Conservation (phyloP, 2,888 invertebrate genomes). For the Mycalesis mineus region DNA sequence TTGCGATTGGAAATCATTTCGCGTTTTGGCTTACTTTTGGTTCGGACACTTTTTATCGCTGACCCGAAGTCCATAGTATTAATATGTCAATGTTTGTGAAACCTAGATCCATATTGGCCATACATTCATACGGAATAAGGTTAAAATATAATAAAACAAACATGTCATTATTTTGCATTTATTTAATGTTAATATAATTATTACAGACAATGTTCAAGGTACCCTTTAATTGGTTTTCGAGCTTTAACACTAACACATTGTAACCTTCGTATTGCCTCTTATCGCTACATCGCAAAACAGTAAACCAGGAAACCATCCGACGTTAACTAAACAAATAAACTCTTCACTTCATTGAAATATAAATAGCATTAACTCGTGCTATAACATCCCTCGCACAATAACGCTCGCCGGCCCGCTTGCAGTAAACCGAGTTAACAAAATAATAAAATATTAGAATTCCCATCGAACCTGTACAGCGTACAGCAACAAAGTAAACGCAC, state of each 20-base stretch:
- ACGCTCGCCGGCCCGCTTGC: slow-evolving; percentile 72
- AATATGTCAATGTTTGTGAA: too few species aligned
- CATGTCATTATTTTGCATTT: slow-evolving; percentile 60
- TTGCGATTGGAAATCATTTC: too few species aligned
- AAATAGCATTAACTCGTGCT: slow-evolving; percentile 61
- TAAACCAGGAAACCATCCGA: slow-evolving; percentile 65
- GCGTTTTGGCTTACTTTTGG: too few species aligned
- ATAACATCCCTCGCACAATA: slow-evolving; percentile 60
- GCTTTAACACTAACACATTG: slow-evolving; percentile 74
- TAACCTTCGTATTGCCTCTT: slow-evolving; percentile 67
- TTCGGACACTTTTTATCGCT: too few species aligned
- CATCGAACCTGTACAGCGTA: slow-evolving; percentile 57
- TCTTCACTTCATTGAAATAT: slow-evolving; percentile 69
- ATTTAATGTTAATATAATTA: slow-evolving; percentile 78
- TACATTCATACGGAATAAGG: neutral
- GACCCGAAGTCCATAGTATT: too few species aligned
- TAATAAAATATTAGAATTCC: slow-evolving; percentile 67
- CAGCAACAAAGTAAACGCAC: too few species aligned
- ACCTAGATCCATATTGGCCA: too few species aligned
- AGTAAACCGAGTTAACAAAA: slow-evolving; percentile 73
- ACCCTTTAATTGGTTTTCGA: slow-evolving; percentile 77
- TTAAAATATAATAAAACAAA: slow-evolving; percentile 31
- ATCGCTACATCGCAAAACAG: slow-evolving; percentile 71
- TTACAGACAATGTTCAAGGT: slow-evolving; percentile 78
- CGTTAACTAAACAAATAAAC: slow-evolving; percentile 65